Conservation (phyloP, 2,797 vertebrate genomes). For the Cygnus olor region DNA sequence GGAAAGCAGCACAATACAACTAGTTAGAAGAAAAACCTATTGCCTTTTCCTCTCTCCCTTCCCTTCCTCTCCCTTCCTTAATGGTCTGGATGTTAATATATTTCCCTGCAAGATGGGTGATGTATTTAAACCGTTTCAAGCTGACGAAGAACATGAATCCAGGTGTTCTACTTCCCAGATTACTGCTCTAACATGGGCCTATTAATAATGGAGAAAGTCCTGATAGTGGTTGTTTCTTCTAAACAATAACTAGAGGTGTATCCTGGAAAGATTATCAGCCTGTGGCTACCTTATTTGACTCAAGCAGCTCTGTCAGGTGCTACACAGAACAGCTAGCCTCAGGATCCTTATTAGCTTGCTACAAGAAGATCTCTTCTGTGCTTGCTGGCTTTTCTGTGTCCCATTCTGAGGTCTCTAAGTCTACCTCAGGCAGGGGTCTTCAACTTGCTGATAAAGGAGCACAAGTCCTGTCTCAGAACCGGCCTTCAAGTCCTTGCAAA, state of each 20-base stretch:
- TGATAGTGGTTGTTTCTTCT: not conserved
- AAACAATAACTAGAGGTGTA: not conserved
- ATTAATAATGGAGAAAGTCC: not conserved
- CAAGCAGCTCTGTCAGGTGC: not conserved
- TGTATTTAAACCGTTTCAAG: not conserved
- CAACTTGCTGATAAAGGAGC: not conserved
- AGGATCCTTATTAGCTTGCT: not conserved
- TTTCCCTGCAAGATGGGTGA: not conserved
- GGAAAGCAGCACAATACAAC: not conserved
- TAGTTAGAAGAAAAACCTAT: not conserved
- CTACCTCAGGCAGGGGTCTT: not conserved
- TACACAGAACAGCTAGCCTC: not conserved
- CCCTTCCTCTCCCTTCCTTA: not conserved
- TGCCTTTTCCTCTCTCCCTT: not conserved
- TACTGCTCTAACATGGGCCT: not conserved
- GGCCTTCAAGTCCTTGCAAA: not conserved
- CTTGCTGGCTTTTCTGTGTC: not conserved
- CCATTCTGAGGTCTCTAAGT: not conserved
- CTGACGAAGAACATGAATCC: not conserved
- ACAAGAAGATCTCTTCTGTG: not conserved
- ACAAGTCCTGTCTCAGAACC: not conserved
- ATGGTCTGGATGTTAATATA: not conserved
- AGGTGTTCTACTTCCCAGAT: not conserved
- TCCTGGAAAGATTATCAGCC: not conserved
- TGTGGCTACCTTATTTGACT: not conserved